phyloP scores from a whole-genome alignment of 2,797 vertebrate genomes.

The Tangara arthus region DNA sequence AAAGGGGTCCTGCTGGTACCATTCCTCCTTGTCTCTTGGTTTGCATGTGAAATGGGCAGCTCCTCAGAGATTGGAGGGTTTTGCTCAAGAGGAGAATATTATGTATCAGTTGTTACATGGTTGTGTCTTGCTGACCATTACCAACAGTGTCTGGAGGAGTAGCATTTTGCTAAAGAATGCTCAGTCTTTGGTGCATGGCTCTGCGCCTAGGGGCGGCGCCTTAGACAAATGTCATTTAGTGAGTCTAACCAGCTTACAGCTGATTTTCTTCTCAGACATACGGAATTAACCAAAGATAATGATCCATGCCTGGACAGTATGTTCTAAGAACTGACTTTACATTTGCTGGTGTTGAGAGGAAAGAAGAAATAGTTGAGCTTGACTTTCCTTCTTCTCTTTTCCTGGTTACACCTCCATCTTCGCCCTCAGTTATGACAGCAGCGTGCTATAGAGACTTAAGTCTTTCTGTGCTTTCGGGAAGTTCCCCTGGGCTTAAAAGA shows the following conservation, averaged over 20 bases:
- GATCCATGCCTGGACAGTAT: background rate
- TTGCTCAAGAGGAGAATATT: background rate
- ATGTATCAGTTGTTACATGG: background rate
- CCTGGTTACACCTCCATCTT: background rate
- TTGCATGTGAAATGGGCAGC: background rate
- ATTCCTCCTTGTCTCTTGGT: background rate
- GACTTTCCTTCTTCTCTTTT: background rate
- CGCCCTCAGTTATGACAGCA: background rate
- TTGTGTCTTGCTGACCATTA: background rate
- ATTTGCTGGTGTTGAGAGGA: background rate
- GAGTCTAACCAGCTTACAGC: background rate
- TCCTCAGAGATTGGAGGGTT: background rate
- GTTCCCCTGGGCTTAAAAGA: background rate
- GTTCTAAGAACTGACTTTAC: background rate
- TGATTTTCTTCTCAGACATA: constrained; percentile 52
- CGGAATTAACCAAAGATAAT: background rate
- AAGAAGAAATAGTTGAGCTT: background rate
- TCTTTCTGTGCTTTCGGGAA: background rate
- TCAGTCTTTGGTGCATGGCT: background rate
- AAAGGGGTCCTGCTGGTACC: background rate
- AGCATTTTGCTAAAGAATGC: background rate
- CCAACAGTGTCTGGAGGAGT: background rate
- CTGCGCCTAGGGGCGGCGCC: background rate
- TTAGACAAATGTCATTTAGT: background rate
- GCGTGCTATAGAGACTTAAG: background rate